phyloP scores from a whole-genome alignment of 2,113 vertebrate genomes.

The Takifugu flavidus region DNA sequence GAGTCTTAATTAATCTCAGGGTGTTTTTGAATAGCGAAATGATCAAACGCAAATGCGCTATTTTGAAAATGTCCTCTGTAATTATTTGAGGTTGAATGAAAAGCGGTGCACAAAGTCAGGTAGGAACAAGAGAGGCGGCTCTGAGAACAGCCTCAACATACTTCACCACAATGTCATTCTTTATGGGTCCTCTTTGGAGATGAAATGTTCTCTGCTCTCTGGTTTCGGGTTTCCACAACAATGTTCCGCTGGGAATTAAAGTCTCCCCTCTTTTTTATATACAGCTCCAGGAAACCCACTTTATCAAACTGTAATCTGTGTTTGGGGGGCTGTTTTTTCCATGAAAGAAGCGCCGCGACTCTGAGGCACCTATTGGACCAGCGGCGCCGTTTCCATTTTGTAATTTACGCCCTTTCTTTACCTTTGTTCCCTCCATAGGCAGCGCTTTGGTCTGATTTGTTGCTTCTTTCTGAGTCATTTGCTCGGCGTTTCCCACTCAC shows the following conservation, averaged over 20 bases:
- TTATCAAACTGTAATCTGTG: not conserved
- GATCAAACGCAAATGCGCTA: conserved; percentile 9
- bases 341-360: not conserved
- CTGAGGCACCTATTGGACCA: conserved; percentile 8
- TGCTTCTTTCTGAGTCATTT: conserved; percentile 11
- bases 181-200: not conserved
- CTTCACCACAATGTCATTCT: too few relatives aligned
- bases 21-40: conserved; percentile 11
- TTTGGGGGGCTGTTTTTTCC: not conserved
- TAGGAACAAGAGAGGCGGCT: conserved; percentile 20
- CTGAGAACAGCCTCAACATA: not conserved
- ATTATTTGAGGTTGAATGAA: conserved; percentile 6
- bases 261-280: conserved; percentile 8
- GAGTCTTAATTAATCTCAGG: conserved; percentile 2
- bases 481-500: conserved; percentile 7
- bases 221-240: too few relatives aligned
- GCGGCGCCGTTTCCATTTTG: conserved; percentile 21
- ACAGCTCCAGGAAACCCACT: not conserved
- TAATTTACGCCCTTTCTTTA: conserved; percentile 7
- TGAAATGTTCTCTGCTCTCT: not conserved
- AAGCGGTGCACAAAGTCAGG: not conserved
- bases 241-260: not conserved
- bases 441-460: conserved; percentile 10
- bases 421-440: conserved; percentile 1
- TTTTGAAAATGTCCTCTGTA: conserved; percentile 6